phyloP scores from a whole-genome alignment of 2,888 invertebrate species.

The Noctua comes region DNA sequence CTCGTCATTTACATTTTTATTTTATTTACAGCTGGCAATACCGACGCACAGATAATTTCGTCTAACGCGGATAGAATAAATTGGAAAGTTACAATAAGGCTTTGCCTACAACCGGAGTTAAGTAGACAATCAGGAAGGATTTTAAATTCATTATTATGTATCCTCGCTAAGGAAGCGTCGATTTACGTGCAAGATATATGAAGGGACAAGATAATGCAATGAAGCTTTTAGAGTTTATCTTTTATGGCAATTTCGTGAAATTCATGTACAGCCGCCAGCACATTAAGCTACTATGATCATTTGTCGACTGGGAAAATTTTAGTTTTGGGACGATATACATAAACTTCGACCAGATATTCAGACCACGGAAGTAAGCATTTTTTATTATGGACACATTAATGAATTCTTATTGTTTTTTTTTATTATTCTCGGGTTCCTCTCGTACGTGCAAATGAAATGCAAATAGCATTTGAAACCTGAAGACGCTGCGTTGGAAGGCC shows the following conservation, averaged over 20 bases:
- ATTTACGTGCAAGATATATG: slow-evolving; percentile 50
- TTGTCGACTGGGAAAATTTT: too few species aligned
- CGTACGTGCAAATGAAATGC: too few species aligned
- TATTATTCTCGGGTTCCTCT: too few species aligned
- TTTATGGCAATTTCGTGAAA: slow-evolving; percentile 1
- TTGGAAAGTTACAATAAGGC: slow-evolving; percentile 67
- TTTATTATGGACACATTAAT: too few species aligned
- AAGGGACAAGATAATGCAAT: slow-evolving; percentile 20
- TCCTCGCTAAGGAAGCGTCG: slow-evolving; percentile 36
- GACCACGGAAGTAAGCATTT: too few species aligned
- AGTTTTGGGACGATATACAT: too few species aligned
- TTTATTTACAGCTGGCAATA: slow-evolving; percentile 74
- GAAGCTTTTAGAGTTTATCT: slow-evolving; percentile 4
- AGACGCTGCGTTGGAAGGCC: too few species aligned
- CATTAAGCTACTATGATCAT: too few species aligned
- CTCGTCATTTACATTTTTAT: slow-evolving; percentile 75
- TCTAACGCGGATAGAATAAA: slow-evolving; percentile 67
- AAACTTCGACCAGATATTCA: too few species aligned
- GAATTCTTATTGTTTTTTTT: too few species aligned
- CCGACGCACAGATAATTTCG: slow-evolving; percentile 67
- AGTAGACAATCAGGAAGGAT: slow-evolving; percentile 61
- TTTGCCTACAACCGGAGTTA: slow-evolving; percentile 58
- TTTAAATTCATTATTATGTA: slow-evolving; percentile 59
- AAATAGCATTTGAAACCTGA: too few species aligned
- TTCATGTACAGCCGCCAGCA: background rate